These are phyloP conservation scores for Zygaena filipendulae DNA, from an alignment of 2,888 invertebrate species.

Conservation along the genomic window DNA sequence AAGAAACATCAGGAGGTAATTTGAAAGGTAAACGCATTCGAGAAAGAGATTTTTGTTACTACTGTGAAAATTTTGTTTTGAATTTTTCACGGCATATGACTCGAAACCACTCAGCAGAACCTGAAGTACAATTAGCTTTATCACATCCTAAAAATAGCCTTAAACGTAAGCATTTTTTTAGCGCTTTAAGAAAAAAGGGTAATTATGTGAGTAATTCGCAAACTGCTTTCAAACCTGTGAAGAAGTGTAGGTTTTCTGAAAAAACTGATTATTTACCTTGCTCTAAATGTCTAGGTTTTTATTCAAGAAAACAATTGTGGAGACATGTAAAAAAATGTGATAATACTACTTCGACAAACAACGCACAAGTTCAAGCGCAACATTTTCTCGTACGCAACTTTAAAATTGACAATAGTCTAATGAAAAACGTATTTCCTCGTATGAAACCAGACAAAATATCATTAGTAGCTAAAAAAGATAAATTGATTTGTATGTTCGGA, in stretches of 20 bases:
- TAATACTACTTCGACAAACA: slow-evolving; percentile 11
- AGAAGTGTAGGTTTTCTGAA: slow-evolving; percentile 16
- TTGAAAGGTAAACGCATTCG: no score
- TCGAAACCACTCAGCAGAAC: slow-evolving; percentile 16
- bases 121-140: slow-evolving; percentile 16
- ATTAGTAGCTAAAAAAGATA: slow-evolving; percentile 19
- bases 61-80: slow-evolving; percentile 16
- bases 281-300: slow-evolving; percentile 18
- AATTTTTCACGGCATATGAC: slow-evolving; percentile 20
- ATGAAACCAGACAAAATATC: slow-evolving; percentile 21
- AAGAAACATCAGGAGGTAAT: no score
- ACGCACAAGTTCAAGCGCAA: slow-evolving; percentile 22
- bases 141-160: slow-evolving; percentile 14
- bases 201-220: slow-evolving; percentile 19
- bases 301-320: slow-evolving; percentile 18
- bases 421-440: slow-evolving; percentile 20
- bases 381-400: slow-evolving; percentile 20
- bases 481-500: slow-evolving; percentile 16
- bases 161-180: slow-evolving; percentile 13
- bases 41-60: slow-evolving; percentile 16
- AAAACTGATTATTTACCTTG: slow-evolving; percentile 19
- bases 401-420: slow-evolving; percentile 22
- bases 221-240: slow-evolving; percentile 18
- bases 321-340: slow-evolving; percentile 19
- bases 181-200: slow-evolving; percentile 20